These are phyloP conservation scores for Trisateles emortualis DNA, from an alignment of 2,888 invertebrate genomes.

Conservation along the genomic window DNA sequence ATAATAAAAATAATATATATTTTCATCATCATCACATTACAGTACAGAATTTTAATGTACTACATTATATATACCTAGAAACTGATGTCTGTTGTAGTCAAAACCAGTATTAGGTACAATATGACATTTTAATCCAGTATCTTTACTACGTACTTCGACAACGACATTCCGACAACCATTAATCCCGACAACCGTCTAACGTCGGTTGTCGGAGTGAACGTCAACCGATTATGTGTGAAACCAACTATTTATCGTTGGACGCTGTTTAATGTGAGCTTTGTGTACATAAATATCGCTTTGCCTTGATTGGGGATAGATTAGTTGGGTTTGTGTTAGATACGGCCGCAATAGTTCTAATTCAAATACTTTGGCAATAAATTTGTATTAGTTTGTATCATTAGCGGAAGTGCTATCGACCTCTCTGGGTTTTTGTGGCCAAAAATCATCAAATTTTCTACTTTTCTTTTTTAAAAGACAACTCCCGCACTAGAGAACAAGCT, in stretches of 20 bases:
- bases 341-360: slow-evolving; percentile 1
- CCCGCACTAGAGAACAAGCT: no score
- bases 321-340: slow-evolving; percentile 6
- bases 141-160: no score
- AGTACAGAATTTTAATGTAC: no score
- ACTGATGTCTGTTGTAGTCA: no score
- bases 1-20: no score
- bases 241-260: slow-evolving; percentile 56
- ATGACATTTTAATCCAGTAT: no score
- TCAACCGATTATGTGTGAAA: slow-evolving; percentile 47
- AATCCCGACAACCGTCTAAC: slow-evolving; percentile 41
- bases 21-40: no score
- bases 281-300: slow-evolving; percentile 32
- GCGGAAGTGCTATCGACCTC: not conserved
- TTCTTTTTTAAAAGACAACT: no score
- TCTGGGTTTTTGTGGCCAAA: not conserved
- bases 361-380: not conserved
- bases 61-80: no score
- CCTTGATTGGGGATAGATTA: slow-evolving; percentile 30
- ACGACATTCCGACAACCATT: slow-evolving; percentile 30
- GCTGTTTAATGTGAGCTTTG: slow-evolving; percentile 42
- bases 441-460: no score
- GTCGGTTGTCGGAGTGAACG: slow-evolving; percentile 38
- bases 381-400: not conserved
- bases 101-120: no score